Evolutionary conservation across 2,113 vertebrate species (phyloP).

Genomic region (Prietella phreatophila): DNA sequence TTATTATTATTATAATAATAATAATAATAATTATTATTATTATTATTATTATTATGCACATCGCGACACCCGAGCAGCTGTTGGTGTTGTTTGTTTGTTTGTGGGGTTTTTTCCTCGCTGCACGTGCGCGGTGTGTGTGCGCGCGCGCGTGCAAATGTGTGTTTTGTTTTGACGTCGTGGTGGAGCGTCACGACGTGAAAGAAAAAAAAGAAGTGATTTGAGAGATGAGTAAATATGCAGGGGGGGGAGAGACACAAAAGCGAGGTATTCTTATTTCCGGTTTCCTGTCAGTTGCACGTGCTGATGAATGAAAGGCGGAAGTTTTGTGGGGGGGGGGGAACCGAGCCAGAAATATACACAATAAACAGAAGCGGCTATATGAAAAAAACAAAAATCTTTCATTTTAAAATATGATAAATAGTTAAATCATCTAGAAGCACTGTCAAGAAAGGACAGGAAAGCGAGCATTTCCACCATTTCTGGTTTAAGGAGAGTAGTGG

Average conservation of each 20-base stretch:
- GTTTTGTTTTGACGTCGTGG: neutral
- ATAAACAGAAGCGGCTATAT: neutral
- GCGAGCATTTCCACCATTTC: no score
- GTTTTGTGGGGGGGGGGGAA: neutral
- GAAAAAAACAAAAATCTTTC: neutral
- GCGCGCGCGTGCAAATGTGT: neutral
- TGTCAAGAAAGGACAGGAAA: no score
- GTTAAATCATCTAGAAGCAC: no score
- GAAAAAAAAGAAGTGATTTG: neutral
- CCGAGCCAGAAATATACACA: neutral
- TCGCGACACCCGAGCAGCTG: neutral
- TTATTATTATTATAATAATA: no score
- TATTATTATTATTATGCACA: neutral
- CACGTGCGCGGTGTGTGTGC: neutral
- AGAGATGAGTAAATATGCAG: neutral
- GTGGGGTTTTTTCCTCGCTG: neutral
- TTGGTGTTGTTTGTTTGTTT: conserved; percentile 16
- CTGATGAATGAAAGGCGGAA: neutral
- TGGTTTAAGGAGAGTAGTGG: no score
- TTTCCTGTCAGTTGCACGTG: conserved; percentile 26
- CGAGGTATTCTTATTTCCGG: neutral
- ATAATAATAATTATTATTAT: no score
- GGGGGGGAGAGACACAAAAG: neutral
- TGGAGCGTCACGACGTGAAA: neutral
- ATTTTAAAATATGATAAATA: no score